Evolutionary conservation across 2,888 invertebrate species (phyloP).

Genomic region (Lasius platythorax): DNA sequence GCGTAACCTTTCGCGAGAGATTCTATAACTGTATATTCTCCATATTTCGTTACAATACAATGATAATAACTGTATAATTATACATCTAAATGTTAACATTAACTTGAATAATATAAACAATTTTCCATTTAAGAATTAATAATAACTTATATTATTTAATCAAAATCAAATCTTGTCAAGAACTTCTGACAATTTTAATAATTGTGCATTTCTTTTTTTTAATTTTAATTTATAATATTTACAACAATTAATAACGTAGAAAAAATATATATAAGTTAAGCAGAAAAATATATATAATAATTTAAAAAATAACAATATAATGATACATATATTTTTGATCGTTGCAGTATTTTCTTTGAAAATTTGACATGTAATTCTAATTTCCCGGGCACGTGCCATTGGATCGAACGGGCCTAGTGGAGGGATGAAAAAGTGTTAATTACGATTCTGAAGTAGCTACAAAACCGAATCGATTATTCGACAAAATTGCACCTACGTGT

Average conservation of each 20-base stretch:
- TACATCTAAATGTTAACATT: neutral
- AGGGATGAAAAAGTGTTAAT: slow-evolving; percentile 46
- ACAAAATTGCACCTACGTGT: slow-evolving; percentile 47
- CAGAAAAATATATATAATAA: neutral
- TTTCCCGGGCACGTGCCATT: slow-evolving; percentile 61
- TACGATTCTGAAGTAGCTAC: slow-evolving; percentile 47
- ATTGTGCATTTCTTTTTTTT: neutral
- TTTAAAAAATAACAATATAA: neutral
- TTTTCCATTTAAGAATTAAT: neutral
- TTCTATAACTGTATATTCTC: no score
- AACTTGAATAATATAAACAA: neutral
- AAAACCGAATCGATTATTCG: slow-evolving; percentile 54
- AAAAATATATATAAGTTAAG: neutral
- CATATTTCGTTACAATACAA: neutral
- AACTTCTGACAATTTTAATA: neutral
- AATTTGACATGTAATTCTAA: slow-evolving; percentile 58
- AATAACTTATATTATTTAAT: slow-evolving; percentile 1
- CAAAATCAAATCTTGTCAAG: neutral
- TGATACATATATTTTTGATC: neutral
- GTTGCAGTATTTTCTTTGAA: neutral
- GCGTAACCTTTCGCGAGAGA: no score
- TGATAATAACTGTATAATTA: neutral
- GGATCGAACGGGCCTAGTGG: neutral
- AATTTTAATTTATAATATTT: neutral
- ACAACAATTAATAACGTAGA: neutral